Base-by-base conservation (phyloP, 2,113 vertebrate species). In the Cariama cristata region DNA sequence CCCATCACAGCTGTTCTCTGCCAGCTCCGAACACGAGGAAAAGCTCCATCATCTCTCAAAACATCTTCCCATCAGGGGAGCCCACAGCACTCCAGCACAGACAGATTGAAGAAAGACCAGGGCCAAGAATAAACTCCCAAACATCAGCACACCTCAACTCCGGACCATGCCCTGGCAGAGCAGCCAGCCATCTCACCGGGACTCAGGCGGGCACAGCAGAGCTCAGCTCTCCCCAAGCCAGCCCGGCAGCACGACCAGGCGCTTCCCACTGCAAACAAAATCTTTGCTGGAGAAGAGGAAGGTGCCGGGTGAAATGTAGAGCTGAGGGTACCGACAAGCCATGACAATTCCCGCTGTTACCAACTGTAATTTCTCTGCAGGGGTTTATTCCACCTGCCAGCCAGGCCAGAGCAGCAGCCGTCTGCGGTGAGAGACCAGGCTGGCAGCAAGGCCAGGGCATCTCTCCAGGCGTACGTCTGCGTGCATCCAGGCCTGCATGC, bases 251-350 rank as follows among this genome's bases (percentile, higher is more conserved):
- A 42, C 0, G 0, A 33, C 35, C 21, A 40, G 24, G 14, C 3
- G 9, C 47, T 71, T 42, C 83, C 32, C 20, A 5, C 52, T 35
- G 75, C 47, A 83, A 85, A 38, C 35, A 35, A 86, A 9, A 21
- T 6, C 62, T 64, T 18, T 47, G 28, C 55, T 40, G 35, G 21
- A 80, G 45, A 56, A 56, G 32, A 56, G 27, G 35, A 47, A 40
- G 63, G 24, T 16, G 23, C 59, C 3, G 1, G 12, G 8, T 50
- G 30, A 60, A 76, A 38, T 0, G 0, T 38, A 69, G 35, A 62
- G 60, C 50, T 40, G 90, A 77, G 73, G 55, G 69, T n/a, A 15
- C 27, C 1, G 0, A 35, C 73, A 30, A 53, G 16, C 40, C 14
- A 2, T 0, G 14, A 30, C 90, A 24, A 35, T 33, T 59, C 60